Percentiles rank a stretch among this genome's conserved stretches.
Evolutionary conservation across 2,797 vertebrate genomes (phyloP).

Genomic region (Gambelia wislizenii): DNA sequence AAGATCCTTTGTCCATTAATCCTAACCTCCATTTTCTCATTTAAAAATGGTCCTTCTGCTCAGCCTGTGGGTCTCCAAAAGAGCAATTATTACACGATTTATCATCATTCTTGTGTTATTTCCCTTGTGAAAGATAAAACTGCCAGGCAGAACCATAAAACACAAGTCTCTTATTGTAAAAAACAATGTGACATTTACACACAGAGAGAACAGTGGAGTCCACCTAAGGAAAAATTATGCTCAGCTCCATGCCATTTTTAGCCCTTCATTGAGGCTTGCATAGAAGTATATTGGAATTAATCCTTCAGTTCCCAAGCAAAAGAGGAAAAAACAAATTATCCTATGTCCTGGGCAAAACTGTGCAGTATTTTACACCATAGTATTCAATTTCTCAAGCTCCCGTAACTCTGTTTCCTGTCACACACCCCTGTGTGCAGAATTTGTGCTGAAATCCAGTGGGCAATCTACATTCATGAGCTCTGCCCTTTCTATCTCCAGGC

Average conservation of each 20-base stretch:
- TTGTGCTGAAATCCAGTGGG: constrained; percentile 13
- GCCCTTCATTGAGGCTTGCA: not conserved
- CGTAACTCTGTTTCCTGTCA: constrained; percentile 12
- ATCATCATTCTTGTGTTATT: constrained; percentile 66
- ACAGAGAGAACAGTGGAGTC: constrained; percentile 26
- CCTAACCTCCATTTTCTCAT: constrained; percentile 20
- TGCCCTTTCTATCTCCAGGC: not conserved
- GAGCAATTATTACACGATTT: constrained; percentile 55
- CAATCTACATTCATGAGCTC: constrained; percentile 21
- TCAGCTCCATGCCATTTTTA: not conserved
- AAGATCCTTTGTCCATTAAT: constrained; percentile 48
- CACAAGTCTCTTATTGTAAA: constrained; percentile 41
- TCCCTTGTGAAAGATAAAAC: constrained; percentile 66
- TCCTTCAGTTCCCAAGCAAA: constrained; percentile 12
- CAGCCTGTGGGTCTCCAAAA: constrained; percentile 32
- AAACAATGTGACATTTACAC: constrained; percentile 33
- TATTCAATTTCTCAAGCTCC: constrained; percentile 18
- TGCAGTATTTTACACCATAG: not conserved
- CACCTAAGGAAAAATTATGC: constrained; percentile 21
- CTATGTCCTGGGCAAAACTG: not conserved
- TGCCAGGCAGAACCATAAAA: constrained; percentile 35
- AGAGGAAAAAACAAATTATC: constrained; percentile 9
- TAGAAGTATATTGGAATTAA: not conserved
- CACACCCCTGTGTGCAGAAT: not conserved
- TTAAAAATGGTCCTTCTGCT: constrained; percentile 55